phyloP scores from a whole-genome alignment of 2,113 vertebrate genomes.

The Corythornis cristatus region DNA sequence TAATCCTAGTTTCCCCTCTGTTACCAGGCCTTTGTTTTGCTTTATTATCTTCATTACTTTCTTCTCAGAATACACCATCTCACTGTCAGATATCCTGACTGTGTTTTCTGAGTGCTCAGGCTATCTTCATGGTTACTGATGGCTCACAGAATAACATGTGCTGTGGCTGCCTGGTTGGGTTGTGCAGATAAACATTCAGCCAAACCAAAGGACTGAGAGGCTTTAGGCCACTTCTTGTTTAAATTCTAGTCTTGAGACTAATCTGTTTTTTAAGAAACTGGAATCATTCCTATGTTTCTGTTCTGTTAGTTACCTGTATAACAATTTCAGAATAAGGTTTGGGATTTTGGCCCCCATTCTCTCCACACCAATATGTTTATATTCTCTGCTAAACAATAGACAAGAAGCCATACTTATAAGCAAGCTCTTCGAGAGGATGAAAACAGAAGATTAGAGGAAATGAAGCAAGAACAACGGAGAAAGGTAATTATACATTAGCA shows the following conservation, averaged over 20 bases:
- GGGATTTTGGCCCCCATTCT: not conserved
- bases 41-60: not conserved
- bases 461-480: conserved; percentile 72
- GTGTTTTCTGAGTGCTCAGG: not conserved
- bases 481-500: conserved; percentile 74
- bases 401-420: conserved; percentile 40
- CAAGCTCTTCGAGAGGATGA: conserved; percentile 66
- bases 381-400: conserved; percentile 55
- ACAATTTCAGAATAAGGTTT: not conserved
- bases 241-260: not conserved
- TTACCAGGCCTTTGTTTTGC: not conserved
- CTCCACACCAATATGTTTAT: not conserved
- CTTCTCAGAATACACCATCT: not conserved
- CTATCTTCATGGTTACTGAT: not conserved
- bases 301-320: conserved; percentile 2
- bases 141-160: not conserved
- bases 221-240: not conserved
- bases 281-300: not conserved
- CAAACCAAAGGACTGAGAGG: not conserved
- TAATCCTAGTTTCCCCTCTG: not conserved
- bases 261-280: not conserved
- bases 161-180: not conserved
- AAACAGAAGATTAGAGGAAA: conserved; percentile 64
- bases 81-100: not conserved
- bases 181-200: not conserved